Evolutionary conservation across 2,888 invertebrate genomes (phyloP).

Genomic region (Cephus pygmeus): DNA sequence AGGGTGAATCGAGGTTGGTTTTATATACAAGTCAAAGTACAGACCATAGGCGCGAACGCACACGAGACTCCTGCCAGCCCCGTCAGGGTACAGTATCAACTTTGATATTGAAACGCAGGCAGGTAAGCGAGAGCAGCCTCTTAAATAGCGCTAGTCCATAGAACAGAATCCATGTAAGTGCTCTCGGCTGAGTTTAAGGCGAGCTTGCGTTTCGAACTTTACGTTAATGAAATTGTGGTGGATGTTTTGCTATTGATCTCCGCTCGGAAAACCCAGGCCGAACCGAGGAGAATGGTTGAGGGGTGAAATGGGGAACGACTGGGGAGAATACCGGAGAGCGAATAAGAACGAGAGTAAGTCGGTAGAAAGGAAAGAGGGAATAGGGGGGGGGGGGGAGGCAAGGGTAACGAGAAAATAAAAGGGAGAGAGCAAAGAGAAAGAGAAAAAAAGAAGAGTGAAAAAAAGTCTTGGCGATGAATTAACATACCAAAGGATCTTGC

Average conservation of each 20-base stretch:
- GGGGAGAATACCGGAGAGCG: not conserved
- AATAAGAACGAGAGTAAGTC: constrained; percentile 4
- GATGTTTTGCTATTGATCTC: constrained; percentile 15
- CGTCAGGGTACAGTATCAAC: not conserved
- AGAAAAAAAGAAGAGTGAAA: constrained; percentile 13
- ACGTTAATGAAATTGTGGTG: constrained; percentile 32
- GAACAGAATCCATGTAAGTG: not conserved
- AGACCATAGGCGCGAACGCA: not conserved
- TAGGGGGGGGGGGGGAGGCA: not conserved
- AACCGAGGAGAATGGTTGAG: not conserved
- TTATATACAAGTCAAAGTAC: not conserved
- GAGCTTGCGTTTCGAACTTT: constrained; percentile 26
- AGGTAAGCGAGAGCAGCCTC: not conserved
- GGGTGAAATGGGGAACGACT: not conserved
- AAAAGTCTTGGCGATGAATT: constrained; percentile 37
- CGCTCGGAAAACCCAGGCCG: not conserved
- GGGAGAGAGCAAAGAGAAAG: constrained; percentile 11
- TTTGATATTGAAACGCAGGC: not conserved
- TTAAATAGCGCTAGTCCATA: not conserved
- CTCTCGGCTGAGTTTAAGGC: not conserved
- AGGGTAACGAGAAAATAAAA: constrained; percentile 9
- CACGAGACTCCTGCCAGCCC: not conserved
- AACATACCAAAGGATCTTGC: constrained; percentile 39
- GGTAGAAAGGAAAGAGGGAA: not conserved
- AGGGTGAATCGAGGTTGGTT: not conserved